These are phyloP conservation scores for Hemiscyllium ocellatum DNA, from an alignment of 2,113 vertebrate species.

Conservation along the genomic window DNA sequence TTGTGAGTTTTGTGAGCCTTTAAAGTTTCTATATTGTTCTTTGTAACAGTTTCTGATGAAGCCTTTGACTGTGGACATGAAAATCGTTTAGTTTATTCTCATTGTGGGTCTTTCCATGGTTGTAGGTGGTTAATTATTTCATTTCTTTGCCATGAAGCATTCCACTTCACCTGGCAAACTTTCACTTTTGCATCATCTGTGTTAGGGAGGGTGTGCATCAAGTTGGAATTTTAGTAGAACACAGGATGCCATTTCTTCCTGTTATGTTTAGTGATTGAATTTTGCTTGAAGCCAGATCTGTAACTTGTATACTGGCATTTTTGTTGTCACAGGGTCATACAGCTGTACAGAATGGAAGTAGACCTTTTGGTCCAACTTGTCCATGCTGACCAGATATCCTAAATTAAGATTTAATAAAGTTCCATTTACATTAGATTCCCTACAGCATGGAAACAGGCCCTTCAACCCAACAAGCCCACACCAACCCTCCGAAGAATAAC, in stretches of 20 bases:
- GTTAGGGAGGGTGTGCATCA: neutral
- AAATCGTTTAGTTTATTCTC: neutral
- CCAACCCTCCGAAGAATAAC: too few relatives aligned
- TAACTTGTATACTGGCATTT: neutral
- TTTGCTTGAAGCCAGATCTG: neutral
- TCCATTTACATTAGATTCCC: too few relatives aligned
- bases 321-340: neutral
- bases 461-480: too few relatives aligned
- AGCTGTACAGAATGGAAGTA: too few relatives aligned
- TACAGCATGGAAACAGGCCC: too few relatives aligned
- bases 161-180: neutral
- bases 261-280: neutral
- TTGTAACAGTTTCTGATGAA: neutral
- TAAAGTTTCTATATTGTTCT: neutral
- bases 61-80: neutral
- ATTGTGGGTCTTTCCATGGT: neutral
- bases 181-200: neutral
- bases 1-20: neutral
- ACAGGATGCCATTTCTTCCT: neutral
- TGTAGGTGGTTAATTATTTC: neutral
- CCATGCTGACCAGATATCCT: too few relatives aligned
- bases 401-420: too few relatives aligned
- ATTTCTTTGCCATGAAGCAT: neutral
- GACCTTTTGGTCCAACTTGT: too few relatives aligned
- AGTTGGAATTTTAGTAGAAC: neutral